Conservation (phyloP, 2,113 vertebrate species). For the Scomber japonicus region DNA sequence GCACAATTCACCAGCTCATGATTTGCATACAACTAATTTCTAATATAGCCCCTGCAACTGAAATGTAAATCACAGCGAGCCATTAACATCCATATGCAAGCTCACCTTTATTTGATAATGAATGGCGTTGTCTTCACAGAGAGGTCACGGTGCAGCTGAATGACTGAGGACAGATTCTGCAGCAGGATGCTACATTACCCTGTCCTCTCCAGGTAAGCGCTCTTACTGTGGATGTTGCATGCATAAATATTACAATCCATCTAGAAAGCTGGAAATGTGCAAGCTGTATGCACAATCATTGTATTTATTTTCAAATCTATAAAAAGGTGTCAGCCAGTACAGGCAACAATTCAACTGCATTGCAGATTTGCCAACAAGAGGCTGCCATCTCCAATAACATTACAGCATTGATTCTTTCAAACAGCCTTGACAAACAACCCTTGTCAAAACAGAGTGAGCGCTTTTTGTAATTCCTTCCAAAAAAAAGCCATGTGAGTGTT, state of each 20-base stretch:
- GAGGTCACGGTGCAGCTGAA: conserved; percentile 46
- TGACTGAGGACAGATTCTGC: conserved; percentile 18
- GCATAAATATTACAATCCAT: not conserved
- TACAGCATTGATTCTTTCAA: not conserved
- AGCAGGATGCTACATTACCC: conserved; percentile 2
- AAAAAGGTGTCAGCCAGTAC: not conserved
- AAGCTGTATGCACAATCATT: not conserved
- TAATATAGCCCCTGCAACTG: conserved; percentile 46
- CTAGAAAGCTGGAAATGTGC: not conserved
- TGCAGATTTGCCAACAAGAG: conserved; percentile 1
- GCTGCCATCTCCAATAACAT: not conserved
- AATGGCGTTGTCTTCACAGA: conserved; percentile 37
- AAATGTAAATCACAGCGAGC: conserved; percentile 65
- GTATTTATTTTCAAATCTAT: conserved; percentile 6
- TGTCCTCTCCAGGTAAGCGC: conserved; percentile 8
- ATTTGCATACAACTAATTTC: conserved; percentile 59
- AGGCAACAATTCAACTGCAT: not conserved
- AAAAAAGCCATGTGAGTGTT: too few species aligned
- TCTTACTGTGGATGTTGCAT: not conserved
- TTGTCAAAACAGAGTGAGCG: not conserved
- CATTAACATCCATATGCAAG: conserved; percentile 60
- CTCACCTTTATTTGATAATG: conserved; percentile 53
- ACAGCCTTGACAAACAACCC: too few species aligned
- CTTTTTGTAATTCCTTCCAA: not conserved
- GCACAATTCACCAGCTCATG: conserved; percentile 39